Evolutionary conservation across 2,113 vertebrate species (phyloP).

Genomic region (Poecilia latipinna): DNA sequence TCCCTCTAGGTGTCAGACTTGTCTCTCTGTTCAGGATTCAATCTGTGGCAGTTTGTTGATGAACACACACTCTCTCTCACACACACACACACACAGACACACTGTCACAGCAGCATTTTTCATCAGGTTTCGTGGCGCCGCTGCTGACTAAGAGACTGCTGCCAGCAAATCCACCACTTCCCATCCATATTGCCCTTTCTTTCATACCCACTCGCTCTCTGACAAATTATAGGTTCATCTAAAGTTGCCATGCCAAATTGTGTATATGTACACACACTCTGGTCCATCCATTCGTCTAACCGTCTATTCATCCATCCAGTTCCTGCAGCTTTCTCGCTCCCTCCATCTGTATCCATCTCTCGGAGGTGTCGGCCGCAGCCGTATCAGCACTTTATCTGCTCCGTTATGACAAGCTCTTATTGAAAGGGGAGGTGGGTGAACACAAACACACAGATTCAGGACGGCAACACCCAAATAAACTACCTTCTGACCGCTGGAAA

Average conservation of each 20-base stretch:
- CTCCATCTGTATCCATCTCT: slow-evolving; percentile 46
- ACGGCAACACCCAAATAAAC: slow-evolving; percentile 30
- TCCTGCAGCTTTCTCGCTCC: slow-evolving; percentile 20
- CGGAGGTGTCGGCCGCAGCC: slow-evolving; percentile 49
- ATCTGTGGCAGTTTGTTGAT: background rate
- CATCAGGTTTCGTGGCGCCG: slow-evolving; percentile 60
- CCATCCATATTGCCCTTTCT: slow-evolving; percentile 62
- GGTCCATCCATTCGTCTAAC: slow-evolving; percentile 38
- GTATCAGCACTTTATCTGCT: slow-evolving; percentile 71
- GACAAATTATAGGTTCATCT: slow-evolving; percentile 69
- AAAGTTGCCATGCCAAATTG: slow-evolving; percentile 57
- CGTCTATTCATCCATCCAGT: slow-evolving; percentile 33
- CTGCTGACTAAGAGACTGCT: slow-evolving; percentile 73
- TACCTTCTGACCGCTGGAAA: slow-evolving; percentile 29
- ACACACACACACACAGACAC: slow-evolving; percentile 16
- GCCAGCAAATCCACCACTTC: slow-evolving; percentile 60
- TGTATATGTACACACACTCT: slow-evolving; percentile 50
- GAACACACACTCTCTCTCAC: slow-evolving; percentile 9
- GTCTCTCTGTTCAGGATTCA: slow-evolving; percentile 17
- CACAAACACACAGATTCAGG: slow-evolving; percentile 4
- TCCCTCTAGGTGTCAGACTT: slow-evolving; percentile 66
- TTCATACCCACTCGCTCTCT: slow-evolving; percentile 60
- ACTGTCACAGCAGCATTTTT: slow-evolving; percentile 55
- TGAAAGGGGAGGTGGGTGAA: slow-evolving; percentile 2
- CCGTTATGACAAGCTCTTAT: slow-evolving; percentile 57